Conservation (phyloP, 2,797 vertebrate genomes). For the Phalanger gymnotis region DNA sequence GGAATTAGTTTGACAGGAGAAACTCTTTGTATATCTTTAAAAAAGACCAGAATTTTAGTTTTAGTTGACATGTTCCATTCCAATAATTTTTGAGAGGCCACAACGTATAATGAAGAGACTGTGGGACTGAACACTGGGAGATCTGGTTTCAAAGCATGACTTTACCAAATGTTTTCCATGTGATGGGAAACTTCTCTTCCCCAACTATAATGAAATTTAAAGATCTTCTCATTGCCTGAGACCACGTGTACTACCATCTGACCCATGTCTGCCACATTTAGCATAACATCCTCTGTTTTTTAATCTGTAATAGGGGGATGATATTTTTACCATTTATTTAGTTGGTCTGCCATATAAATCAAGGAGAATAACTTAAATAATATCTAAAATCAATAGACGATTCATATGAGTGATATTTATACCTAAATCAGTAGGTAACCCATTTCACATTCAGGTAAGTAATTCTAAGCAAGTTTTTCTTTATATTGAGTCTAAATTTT, state of each 20-base stretch:
- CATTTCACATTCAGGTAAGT: background rate
- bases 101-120: background rate
- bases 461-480: background rate
- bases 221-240: background rate
- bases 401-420: background rate
- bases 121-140: background rate
- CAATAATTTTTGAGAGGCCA: background rate
- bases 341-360: background rate
- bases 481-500: background rate
- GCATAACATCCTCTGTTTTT: background rate
- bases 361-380: background rate
- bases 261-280: background rate
- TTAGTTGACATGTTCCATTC: background rate
- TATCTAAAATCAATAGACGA: background rate
- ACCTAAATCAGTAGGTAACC: background rate
- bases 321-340: background rate
- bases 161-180: background rate
- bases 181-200: background rate
- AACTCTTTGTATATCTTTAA: background rate
- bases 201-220: background rate
- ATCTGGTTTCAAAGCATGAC: background rate
- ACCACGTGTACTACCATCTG: too few species aligned
- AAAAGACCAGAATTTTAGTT: background rate
- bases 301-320: background rate
- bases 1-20: background rate